Base-by-base conservation (phyloP, 2,888 invertebrate genomes). In the Dilophus febrilis region DNA sequence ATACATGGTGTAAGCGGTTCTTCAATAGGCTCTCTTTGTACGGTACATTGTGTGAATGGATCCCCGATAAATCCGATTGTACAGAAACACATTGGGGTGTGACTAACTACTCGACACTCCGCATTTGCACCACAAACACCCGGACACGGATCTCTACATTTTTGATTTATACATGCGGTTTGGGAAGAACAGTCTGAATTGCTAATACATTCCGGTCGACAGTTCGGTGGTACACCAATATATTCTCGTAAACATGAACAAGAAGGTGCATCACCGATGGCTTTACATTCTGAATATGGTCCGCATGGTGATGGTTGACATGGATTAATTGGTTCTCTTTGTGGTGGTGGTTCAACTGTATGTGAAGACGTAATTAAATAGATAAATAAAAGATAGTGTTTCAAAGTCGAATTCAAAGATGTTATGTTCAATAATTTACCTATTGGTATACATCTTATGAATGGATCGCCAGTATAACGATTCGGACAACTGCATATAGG, bases 71-170 rank as follows among this genome's bases (percentile, higher is more conserved):
- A 68, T 14, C 66, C 67, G 46, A 66, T 66, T n/a, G 66, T 60
- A 51, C 81, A 82, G 7, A 70, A 64, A 52, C 82, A 83, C 14
- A 72, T 70, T 4, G 80, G 79, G 29, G 68, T 69, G 50, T 81
- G 81, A 52, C 74, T 77, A 43, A 77, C 71, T n/a, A 80, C 75
- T 48, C 75, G 68, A 52, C 87, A 87, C 51, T 74, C 11, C 22
- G 85, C 79, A 53, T 76, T 76, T 38, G 72, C 63, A 39, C 86
- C 86, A 52, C 85, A 86, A 18, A 79, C 79, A 43, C 83, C 84
- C 42, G 76, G 77, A 53, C 85, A 85, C 39, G 85, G 85, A 58
- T 87, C 82, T 27, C 68, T 69, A 51, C 87, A 87, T 64, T 76
- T 78, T 54, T 74, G 70, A 56, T 74, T 76, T 37, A 76, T 72